Evolutionary conservation across 1,140 invertebrate genomes (phyloP).

Genomic region (Hycleus phaleratus): DNA sequence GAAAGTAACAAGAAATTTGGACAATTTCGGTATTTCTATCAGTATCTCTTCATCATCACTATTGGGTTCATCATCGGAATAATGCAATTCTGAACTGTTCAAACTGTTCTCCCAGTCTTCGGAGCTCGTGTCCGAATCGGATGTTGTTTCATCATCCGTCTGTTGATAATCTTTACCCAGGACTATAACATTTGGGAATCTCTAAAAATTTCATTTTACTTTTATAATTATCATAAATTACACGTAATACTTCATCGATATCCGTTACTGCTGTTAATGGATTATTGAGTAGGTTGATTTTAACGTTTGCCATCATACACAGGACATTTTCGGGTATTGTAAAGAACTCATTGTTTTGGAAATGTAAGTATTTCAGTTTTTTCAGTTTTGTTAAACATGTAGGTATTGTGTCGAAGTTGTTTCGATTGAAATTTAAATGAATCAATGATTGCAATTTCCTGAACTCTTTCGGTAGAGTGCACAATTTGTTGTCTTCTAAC

Average conservation of each 20-base stretch:
- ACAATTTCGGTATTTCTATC: constrained; percentile 28
- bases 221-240: constrained; percentile 1
- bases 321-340: constrained; percentile 35
- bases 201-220: constrained; percentile 21
- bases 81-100: constrained; percentile 50
- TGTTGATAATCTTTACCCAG: constrained; percentile 18
- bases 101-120: constrained; percentile 54
- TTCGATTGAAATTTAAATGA: constrained; percentile 51
- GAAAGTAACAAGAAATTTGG: constrained; percentile 31
- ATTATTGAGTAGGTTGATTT: constrained; percentile 23
- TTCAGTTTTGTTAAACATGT: constrained; percentile 41
- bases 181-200: constrained; percentile 31
- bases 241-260: constrained; percentile 16
- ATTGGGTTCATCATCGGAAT: constrained; percentile 39
- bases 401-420: constrained; percentile 47
- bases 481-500: constrained; percentile 49
- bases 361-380: constrained; percentile 47
- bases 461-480: constrained; percentile 44
- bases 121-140: constrained; percentile 40
- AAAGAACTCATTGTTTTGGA: constrained; percentile 46
- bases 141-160: constrained; percentile 39
- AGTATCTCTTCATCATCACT: constrained; percentile 30
- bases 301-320: constrained; percentile 31
- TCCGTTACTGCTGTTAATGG: constrained; percentile 6
- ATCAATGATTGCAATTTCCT: constrained; percentile 44